Conservation (phyloP, 1,140 invertebrate species). For the Temnothorax nylanderi region DNA sequence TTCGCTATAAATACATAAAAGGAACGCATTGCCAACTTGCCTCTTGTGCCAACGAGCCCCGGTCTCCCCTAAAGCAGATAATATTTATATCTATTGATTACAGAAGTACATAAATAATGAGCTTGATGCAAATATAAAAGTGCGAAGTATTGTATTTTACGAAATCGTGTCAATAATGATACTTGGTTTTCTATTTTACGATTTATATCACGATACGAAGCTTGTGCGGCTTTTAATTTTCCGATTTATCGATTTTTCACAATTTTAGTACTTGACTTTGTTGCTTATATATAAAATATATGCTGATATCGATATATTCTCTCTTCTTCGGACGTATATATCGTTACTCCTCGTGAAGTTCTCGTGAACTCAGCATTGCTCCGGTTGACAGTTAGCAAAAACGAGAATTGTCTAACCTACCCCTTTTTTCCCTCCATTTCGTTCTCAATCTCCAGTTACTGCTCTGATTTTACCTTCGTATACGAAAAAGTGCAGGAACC, state of each 20-base stretch:
- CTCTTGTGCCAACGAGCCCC: too few relatives aligned
- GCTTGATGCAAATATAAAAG: background rate
- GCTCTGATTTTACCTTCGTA: conserved; percentile 46
- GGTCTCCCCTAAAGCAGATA: background rate
- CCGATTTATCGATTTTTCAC: background rate
- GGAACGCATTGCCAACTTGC: too few relatives aligned
- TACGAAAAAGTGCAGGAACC: conserved; percentile 66
- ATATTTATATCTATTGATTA: conserved; percentile 23
- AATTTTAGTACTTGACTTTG: background rate
- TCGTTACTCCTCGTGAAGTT: background rate
- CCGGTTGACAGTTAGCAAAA: conserved; percentile 11
- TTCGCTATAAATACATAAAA: too few relatives aligned
- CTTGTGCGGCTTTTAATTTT: background rate
- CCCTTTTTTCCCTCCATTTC: background rate
- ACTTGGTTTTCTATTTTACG: background rate
- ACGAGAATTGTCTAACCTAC: conserved; percentile 46
- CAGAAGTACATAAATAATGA: conserved; percentile 18
- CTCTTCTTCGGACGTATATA: background rate
- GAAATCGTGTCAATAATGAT: background rate
- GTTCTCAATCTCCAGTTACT: conserved; percentile 28
- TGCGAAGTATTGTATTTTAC: background rate
- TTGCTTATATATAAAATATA: background rate
- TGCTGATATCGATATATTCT: background rate
- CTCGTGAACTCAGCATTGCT: background rate
- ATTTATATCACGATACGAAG: background rate